These are phyloP conservation scores for Poecilia latipinna DNA, from an alignment of 2,113 vertebrate species.

Conservation along the genomic window DNA sequence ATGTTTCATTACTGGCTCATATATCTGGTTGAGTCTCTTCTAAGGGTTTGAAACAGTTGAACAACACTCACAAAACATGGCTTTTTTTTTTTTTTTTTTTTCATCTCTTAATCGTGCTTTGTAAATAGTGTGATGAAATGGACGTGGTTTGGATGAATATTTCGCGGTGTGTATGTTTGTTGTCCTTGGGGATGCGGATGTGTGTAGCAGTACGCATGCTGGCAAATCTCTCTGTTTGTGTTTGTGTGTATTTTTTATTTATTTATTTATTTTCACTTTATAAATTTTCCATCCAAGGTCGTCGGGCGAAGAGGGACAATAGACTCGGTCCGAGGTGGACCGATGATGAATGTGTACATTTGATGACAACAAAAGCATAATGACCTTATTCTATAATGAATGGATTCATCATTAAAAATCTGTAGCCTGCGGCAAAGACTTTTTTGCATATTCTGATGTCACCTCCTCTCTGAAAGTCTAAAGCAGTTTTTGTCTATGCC, in stretches of 20 bases:
- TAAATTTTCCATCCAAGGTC: conserved; percentile 70
- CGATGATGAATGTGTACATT: conserved; percentile 80
- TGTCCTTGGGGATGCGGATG: conserved; percentile 52
- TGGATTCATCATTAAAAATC: conserved; percentile 82
- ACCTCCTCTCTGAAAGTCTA: conserved; percentile 70
- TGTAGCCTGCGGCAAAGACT: conserved; percentile 78
- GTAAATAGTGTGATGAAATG: conserved; percentile 40
- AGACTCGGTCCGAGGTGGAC: conserved; percentile 64
- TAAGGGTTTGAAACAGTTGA: conserved; percentile 38
- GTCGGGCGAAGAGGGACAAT: conserved; percentile 65
- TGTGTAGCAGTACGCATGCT: conserved; percentile 25
- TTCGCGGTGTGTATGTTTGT: conserved; percentile 55
- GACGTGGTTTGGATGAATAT: conserved; percentile 38
- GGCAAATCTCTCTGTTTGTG: conserved; percentile 44
- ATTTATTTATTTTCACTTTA: conserved; percentile 57
- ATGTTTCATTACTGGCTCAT: conserved; percentile 96
- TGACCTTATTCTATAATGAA: conserved; percentile 82
- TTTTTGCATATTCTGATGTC: conserved; percentile 81
- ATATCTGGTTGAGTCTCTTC: conserved; percentile 61
- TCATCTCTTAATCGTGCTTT: conserved; percentile 30
- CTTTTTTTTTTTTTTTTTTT: conserved; percentile 9
- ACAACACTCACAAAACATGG: conserved; percentile 15
- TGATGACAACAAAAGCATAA: conserved; percentile 81
- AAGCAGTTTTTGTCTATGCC: conserved; percentile 53
- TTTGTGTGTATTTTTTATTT: conserved; percentile 50